These are phyloP conservation scores for Noctua janthina DNA, from an alignment of 2,888 invertebrate genomes.

Conservation along the genomic window DNA sequence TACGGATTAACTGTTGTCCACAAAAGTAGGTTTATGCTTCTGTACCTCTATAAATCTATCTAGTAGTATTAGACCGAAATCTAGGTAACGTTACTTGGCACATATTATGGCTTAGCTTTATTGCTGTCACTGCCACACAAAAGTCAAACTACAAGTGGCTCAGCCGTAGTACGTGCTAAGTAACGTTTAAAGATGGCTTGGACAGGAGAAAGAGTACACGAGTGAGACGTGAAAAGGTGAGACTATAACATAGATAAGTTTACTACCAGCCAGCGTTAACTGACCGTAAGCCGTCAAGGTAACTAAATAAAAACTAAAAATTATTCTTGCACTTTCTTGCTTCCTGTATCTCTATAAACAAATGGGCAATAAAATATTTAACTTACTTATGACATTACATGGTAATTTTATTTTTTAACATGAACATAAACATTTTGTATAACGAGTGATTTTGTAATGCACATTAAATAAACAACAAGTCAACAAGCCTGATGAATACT, in stretches of 20 bases:
- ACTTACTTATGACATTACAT: constrained; percentile 17
- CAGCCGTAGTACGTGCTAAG: background rate
- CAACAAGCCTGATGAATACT: constrained; percentile 52
- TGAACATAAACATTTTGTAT: constrained; percentile 20
- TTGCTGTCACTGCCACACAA: background rate
- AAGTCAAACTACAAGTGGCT: background rate
- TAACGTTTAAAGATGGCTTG: background rate
- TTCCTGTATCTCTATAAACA: constrained; percentile 36
- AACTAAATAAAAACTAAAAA: constrained; percentile 38
- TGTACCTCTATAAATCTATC: background rate
- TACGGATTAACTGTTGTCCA: background rate
- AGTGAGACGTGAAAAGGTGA: background rate
- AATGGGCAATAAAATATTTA: constrained; percentile 41
- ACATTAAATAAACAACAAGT: constrained; percentile 41
- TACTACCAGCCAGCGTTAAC: constrained; percentile 10
- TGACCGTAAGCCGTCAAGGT: constrained; percentile 21
- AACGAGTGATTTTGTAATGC: constrained; percentile 20
- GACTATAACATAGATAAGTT: constrained; percentile 4
- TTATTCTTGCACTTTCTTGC: constrained; percentile 47
- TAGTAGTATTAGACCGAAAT: background rate
- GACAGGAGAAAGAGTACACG: background rate
- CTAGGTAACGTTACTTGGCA: background rate
- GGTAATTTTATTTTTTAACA: constrained; percentile 21
- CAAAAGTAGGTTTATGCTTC: background rate
- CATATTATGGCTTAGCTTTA: background rate